Conservation (phyloP, 2,888 invertebrate genomes). For the Leptinotarsa tumamoca region DNA sequence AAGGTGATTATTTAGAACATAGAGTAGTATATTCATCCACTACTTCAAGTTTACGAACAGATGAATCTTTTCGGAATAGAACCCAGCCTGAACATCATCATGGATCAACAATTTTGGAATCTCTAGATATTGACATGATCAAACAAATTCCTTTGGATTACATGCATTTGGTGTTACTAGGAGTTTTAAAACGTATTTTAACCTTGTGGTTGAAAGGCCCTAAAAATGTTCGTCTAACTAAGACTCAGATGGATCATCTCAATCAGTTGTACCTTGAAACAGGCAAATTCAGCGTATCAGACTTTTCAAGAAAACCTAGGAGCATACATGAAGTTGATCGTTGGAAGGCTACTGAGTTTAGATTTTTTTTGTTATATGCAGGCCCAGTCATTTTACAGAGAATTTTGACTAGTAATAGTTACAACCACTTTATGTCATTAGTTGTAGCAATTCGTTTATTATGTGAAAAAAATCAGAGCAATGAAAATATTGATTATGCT, state of each 20-base stretch:
- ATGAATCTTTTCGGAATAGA: constrained; percentile 28
- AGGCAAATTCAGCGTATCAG: constrained; percentile 22
- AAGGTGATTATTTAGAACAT: constrained; percentile 28
- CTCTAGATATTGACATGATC: constrained; percentile 21
- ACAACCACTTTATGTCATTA: constrained; percentile 31
- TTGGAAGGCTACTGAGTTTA: constrained; percentile 24
- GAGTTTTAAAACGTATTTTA: constrained; percentile 28
- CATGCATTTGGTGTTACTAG: constrained; percentile 23
- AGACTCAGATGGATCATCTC: constrained; percentile 25
- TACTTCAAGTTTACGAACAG: constrained; percentile 28
- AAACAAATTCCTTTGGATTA: constrained; percentile 12
- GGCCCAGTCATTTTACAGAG: constrained; percentile 25
- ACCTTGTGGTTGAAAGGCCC: constrained; percentile 27
- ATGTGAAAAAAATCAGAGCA: constrained; percentile 26
- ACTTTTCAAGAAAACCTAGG: constrained; percentile 24
- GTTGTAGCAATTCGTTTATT: constrained; percentile 30
- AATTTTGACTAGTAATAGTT: constrained; percentile 19
- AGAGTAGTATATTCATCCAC: constrained; percentile 22
- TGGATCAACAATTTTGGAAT: constrained; percentile 16
- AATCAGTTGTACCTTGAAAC: constrained; percentile 25
- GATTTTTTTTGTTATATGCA: constrained; percentile 4
- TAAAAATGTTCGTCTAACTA: constrained; percentile 21
- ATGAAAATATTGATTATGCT: constrained; percentile 31
- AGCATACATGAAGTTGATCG: constrained; percentile 23
- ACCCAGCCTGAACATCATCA: constrained; percentile 29